A percentile compares a stretch with the other conserved stretches of the same genome.
Evolutionary conservation across 2,113 vertebrate genomes (phyloP).

Genomic region (Alligator mississippiensis): DNA sequence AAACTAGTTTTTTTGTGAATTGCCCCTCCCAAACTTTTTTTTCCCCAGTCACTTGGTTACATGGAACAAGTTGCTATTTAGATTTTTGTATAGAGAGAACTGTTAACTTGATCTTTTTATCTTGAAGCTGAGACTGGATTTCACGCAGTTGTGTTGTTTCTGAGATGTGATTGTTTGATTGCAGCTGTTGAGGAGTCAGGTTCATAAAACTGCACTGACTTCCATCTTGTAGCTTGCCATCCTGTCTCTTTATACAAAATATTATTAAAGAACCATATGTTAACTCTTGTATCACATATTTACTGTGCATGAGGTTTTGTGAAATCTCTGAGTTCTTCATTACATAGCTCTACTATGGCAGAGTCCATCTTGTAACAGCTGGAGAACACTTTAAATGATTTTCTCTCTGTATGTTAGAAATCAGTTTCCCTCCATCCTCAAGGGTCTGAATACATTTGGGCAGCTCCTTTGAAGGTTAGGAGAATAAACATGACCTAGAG

Average conservation of each 20-base stretch:
- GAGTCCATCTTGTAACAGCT: not conserved
- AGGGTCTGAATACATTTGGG: not conserved
- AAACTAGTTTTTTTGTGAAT: too few relatives aligned
- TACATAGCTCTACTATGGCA: not conserved
- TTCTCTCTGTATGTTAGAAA: not conserved
- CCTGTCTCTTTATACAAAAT: not conserved
- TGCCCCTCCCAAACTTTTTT: too few relatives aligned
- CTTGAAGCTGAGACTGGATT: not conserved
- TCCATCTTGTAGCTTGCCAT: not conserved
- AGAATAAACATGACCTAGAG: not conserved
- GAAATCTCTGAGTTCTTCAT: not conserved
- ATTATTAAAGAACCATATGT: too few relatives aligned
- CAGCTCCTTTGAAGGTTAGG: not conserved
- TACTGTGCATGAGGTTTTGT: not conserved
- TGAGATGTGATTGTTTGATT: not conserved
- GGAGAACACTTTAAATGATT: rapidly evolving
- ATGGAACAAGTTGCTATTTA: not conserved
- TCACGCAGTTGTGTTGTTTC: not conserved
- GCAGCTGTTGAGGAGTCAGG: not conserved
- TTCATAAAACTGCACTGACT: not conserved
- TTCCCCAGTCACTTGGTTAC: too few relatives aligned
- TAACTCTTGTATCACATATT: too few relatives aligned
- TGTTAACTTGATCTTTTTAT: not conserved
- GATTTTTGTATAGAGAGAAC: not conserved
- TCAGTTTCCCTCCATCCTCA: not conserved